Base-by-base conservation (phyloP, 1,140 invertebrate species). In the Platyscapa corneri region DNA sequence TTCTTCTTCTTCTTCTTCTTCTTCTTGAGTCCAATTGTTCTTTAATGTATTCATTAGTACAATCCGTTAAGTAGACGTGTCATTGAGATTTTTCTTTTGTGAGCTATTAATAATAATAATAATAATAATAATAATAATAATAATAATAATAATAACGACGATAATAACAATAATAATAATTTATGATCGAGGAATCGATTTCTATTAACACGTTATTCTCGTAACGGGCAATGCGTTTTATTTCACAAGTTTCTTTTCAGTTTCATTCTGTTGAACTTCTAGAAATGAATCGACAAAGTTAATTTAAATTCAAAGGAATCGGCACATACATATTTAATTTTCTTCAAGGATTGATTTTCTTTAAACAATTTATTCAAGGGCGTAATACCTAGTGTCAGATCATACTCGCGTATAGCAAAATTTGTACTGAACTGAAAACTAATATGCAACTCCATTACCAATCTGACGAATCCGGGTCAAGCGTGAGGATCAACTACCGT, bases 31-130 rank as follows among this genome's bases (percentile, higher is more conserved):
- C 76, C 78, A 82, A 81, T 85, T 85, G 70, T 85, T 85, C 78
- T 14, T 81, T 65, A 85, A 85, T 85, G 78, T 85, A 85, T 85
- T 77, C 84, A 85, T 85, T 82, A 85, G 53, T 67, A 70, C 0
- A 27, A 53, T 85, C 77, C 78, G 76, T 81, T 76, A 76, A 32
- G 27, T 34, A 74, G 49, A 80, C 30, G 77, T 49, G 76, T 78
- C 75, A 78, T 84, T 70, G 83, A 70, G n/a, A 23, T 30, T 77
- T 79, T 84, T 67, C n/a, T 42, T 84, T 84, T 37, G 32, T 78
- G 60, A n/a, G 75, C 37, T 65, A 77, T 83, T 77, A 76, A 77
- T 77, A 83, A 74, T 83, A 83, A 83, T 76, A 76, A 76, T 76
- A 76, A 60, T 83, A 83, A 83, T 77, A 78, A n/a, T n/a, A n/a